phyloP scores from a whole-genome alignment of 30 jellyfish, hydroid and myxozoan species.

The Nemopilema nomurai region DNA sequence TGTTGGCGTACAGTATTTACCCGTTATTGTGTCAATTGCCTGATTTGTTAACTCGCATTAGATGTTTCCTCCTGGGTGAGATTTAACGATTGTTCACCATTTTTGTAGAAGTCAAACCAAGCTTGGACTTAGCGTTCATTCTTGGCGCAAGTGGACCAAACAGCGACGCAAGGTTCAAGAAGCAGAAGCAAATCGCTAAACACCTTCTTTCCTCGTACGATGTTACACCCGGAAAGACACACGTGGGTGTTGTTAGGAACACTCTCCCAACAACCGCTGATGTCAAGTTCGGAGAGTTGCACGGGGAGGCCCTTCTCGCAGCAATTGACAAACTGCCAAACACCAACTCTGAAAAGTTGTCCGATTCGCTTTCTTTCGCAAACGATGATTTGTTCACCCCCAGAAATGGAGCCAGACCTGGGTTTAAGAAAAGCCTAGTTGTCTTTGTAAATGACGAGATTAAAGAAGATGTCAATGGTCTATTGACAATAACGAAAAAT shows the following conservation, averaged over 20 bases:
- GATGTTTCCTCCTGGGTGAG: too few species aligned
- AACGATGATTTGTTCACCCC: conserved; percentile 44
- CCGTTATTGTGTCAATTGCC: too few species aligned
- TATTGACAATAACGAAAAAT: conserved; percentile 30
- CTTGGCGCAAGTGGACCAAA: conserved; percentile 69
- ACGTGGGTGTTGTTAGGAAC: conserved; percentile 67
- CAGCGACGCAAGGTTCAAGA: conserved; percentile 16
- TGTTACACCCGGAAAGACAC: conserved; percentile 65
- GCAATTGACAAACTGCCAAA: conserved; percentile 18
- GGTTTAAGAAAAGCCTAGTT: conserved; percentile 74
- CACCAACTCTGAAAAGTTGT: not conserved
- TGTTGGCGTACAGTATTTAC: too few species aligned
- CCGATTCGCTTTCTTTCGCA: conserved; percentile 50
- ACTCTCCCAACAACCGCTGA: conserved; percentile 44
- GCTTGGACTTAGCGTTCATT: conserved; percentile 73
- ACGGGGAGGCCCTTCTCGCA: not conserved
- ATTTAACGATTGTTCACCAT: not conserved
- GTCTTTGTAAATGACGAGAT: conserved; percentile 69
- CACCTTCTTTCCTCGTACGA: conserved; percentile 71
- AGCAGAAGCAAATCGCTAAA: conserved; percentile 55
- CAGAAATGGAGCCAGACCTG: conserved; percentile 80
- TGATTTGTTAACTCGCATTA: too few species aligned
- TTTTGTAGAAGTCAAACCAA: conserved; percentile 36
- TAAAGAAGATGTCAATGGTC: conserved; percentile 33
- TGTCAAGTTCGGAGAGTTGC: conserved; percentile 64